Conservation (phyloP, 2,797 vertebrate genomes). For the Falco cherrug region DNA sequence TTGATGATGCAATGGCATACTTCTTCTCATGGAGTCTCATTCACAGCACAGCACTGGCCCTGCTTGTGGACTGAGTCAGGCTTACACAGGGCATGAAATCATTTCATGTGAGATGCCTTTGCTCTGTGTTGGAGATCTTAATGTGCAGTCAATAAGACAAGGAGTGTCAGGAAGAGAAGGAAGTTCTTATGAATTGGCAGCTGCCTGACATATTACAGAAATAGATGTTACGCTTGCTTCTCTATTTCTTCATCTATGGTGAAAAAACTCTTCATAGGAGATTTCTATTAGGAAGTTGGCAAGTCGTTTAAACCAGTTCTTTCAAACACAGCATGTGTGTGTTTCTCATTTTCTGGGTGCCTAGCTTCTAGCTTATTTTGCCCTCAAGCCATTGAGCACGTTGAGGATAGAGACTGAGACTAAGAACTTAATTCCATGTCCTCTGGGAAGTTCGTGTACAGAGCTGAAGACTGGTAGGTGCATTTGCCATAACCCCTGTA, state of each 20-base stretch:
- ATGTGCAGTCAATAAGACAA: not conserved
- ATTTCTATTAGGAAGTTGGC: slow-evolving; percentile 34
- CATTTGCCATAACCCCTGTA: slow-evolving; percentile 16
- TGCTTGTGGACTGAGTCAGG: not conserved
- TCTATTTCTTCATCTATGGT: not conserved
- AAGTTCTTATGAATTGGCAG: not conserved
- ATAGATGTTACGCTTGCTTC: not conserved
- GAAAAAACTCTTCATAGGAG: not conserved
- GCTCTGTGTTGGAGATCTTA: not conserved
- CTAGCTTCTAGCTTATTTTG: slow-evolving; percentile 47
- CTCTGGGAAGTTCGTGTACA: not conserved
- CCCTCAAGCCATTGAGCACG: slow-evolving; percentile 16
- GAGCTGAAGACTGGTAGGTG: slow-evolving; percentile 3
- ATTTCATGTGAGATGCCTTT: not conserved
- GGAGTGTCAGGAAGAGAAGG: not conserved
- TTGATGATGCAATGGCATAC: not conserved
- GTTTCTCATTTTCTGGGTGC: slow-evolving; percentile 62
- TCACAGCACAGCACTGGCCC: not conserved
- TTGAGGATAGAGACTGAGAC: not conserved
- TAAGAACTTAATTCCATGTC: slow-evolving; percentile 48
- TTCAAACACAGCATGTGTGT: slow-evolving; percentile 33
- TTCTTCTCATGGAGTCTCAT: not conserved
- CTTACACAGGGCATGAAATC: not conserved
- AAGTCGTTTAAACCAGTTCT: slow-evolving; percentile 5
- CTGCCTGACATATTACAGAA: not conserved